phyloP scores from a whole-genome alignment of 2,888 invertebrate species.

The Autographa gamma region DNA sequence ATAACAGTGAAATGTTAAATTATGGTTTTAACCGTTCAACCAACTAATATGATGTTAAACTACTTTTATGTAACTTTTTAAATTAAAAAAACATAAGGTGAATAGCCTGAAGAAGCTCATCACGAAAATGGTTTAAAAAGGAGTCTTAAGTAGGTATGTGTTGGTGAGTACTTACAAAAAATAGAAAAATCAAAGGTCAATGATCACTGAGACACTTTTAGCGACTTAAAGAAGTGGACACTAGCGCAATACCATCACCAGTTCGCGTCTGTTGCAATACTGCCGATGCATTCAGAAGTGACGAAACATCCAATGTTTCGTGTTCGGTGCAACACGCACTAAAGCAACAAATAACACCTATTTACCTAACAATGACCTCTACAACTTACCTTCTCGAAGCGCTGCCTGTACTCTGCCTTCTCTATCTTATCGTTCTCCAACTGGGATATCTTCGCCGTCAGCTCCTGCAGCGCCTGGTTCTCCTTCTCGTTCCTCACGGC shows the following conservation, averaged over 20 bases:
- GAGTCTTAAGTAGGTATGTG: slow-evolving; percentile 34
- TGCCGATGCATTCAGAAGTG: slow-evolving; percentile 70
- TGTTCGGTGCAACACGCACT: slow-evolving; percentile 76
- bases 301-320: slow-evolving; percentile 80
- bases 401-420: slow-evolving; percentile 96
- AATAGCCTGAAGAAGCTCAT: background rate
- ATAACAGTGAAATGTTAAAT: slow-evolving; percentile 7
- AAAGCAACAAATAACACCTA: slow-evolving; percentile 66
- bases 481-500: slow-evolving; percentile 96
- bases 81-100: slow-evolving; percentile 12
- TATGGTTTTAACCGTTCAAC: slow-evolving; percentile 11
- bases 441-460: slow-evolving; percentile 95
- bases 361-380: slow-evolving; percentile 85
- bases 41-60: slow-evolving; percentile 14
- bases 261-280: slow-evolving; percentile 74
- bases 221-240: slow-evolving; percentile 26
- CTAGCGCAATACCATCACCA: slow-evolving; percentile 75
- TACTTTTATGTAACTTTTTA: slow-evolving; percentile 5
- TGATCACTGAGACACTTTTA: slow-evolving; percentile 41
- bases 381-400: slow-evolving; percentile 96
- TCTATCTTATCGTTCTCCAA: slow-evolving; percentile 98
- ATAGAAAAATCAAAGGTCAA: slow-evolving; percentile 40
- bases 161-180: slow-evolving; percentile 46
- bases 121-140: slow-evolving; percentile 22
- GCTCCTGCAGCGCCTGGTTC: slow-evolving; percentile 94